Evolutionary conservation across 2,797 vertebrate species (phyloP), one percentile per base, ranked within the genome.

Genomic region (Tapera naevia): DNA sequence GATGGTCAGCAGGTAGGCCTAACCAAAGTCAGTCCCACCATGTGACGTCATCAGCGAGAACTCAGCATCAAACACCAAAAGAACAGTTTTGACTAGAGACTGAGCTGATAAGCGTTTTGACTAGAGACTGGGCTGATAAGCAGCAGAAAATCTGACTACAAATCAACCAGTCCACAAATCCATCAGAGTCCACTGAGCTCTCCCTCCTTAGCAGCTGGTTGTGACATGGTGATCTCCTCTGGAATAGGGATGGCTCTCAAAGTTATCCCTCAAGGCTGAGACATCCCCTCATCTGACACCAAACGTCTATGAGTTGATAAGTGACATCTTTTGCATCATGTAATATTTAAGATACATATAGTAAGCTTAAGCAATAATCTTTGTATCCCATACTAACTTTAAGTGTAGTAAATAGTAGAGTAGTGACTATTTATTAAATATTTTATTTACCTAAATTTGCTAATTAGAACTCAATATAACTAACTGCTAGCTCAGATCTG

Each of bases 221-320:
- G 43, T 2, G 4, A 1, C 3, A 35, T 2, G 1, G 14, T 9
- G 8, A n/a, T 57, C 43, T 39, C 11, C 32, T 32, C 32, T 50
- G 43, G 32, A 37, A 28, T 2, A 48, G 17, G 28, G 13, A 18
- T 1, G 1, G 8, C 35, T 37, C 27, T 67, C 27, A 25, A 48
- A 23, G 39, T 17, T 23, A 79, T 13, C 32, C 33, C 23, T 33
- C 0, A 0, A 62, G 27, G 35, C 24, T 22, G 27, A 33, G 27
- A 30, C 32, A 74, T 25, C 41, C 41, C 35, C 35, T 37, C 24
- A 37, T 17, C 56, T 37, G 17, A 56, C 48, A 80, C 35, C 35
- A 74, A 19, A n/a, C 7, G 67, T n/a, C 1, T 0, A 32, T 1
- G 11, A 9, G 60, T n/a, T 66, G 53, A 24, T 25, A 67, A 33